Percentiles rank a stretch among this genome's conserved stretches.
Conservation (phyloP, 2,888 invertebrate genomes). For the Orthosia gracilis region DNA sequence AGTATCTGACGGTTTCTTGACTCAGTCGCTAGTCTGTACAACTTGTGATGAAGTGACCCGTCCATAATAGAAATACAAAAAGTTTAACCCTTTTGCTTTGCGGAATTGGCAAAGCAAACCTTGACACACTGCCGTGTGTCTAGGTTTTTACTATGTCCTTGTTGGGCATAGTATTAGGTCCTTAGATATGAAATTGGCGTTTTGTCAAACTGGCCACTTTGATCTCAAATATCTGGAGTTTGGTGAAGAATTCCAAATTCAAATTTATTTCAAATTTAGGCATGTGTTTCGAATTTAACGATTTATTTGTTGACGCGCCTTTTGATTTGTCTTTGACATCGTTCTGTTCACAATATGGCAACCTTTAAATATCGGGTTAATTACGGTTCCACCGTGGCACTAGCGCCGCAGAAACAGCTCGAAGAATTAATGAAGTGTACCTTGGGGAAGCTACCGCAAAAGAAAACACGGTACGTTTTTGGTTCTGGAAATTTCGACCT, state of each 20-base stretch:
- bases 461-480: too few relatives aligned
- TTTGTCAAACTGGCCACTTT: not conserved
- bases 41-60: not conserved
- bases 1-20: constrained; percentile 2
- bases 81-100: not conserved
- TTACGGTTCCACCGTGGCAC: not conserved
- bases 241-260: not conserved
- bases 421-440: too few relatives aligned
- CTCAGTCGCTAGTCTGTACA: constrained; percentile 10
- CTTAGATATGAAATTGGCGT: not conserved
- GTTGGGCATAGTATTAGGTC: too few relatives aligned
- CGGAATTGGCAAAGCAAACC: too few relatives aligned
- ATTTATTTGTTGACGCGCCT: not conserved
- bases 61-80: constrained; percentile 6
- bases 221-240: not conserved
- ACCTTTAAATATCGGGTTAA: not conserved
- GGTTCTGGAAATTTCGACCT: too few relatives aligned
- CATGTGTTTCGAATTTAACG: not conserved
- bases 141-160: too few relatives aligned
- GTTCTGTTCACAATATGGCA: not conserved
- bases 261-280: not conserved
- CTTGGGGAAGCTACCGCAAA: too few relatives aligned
- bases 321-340: not conserved
- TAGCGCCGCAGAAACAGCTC: not conserved
- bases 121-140: too few relatives aligned